Evolutionary conservation across 2,797 vertebrate species (phyloP).

Genomic region (Molossus alvarezi): DNA sequence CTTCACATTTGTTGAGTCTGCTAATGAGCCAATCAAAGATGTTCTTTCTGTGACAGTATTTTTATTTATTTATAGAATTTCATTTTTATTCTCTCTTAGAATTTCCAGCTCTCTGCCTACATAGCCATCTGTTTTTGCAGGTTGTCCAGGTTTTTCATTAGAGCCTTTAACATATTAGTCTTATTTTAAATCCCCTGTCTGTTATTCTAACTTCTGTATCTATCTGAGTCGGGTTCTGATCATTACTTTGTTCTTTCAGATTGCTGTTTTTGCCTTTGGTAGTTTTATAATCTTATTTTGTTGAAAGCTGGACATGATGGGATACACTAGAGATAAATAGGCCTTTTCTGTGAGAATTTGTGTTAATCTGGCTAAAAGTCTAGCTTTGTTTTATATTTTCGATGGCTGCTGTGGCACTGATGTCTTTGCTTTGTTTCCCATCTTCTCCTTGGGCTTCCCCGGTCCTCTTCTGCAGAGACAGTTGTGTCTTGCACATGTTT

Average conservation of each 20-base stretch:
- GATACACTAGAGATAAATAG: not conserved
- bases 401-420: not conserved
- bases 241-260: not conserved
- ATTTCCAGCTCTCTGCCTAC: not conserved
- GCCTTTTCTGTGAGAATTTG: not conserved
- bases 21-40: not conserved
- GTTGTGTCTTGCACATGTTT: not conserved
- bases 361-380: not conserved
- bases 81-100: not conserved
- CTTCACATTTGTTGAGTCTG: not conserved
- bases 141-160: conserved; percentile 25
- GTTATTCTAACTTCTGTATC: not conserved
- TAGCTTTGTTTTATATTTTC: not conserved
- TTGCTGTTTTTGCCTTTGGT: not conserved
- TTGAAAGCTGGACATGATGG: not conserved
- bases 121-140: not conserved
- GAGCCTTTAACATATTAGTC: not conserved
- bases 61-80: conserved; percentile 3
- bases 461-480: not conserved
- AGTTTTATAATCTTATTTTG: not conserved
- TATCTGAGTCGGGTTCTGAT: not conserved
- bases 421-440: not conserved
- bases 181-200: conserved; percentile 20
- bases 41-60: not conserved
- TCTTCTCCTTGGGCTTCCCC: not conserved